These are phyloP conservation scores for Podarcis cretensis DNA, from an alignment of 2,113 vertebrate species.

Conservation along the genomic window DNA sequence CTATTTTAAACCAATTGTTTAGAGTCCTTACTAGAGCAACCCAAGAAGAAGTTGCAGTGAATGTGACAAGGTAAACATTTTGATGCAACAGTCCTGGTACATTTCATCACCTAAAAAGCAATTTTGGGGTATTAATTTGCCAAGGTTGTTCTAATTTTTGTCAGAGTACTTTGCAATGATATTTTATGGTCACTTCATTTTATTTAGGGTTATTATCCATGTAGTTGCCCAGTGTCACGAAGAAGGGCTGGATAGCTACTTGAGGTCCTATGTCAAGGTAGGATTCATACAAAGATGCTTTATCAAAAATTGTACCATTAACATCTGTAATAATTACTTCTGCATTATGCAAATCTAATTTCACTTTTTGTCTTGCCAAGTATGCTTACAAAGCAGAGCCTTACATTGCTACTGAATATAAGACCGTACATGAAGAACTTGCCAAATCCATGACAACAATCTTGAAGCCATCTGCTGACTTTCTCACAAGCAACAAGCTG, in stretches of 20 bases:
- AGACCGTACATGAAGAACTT: slow-evolving; percentile 93
- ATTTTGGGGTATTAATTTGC: not conserved
- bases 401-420: slow-evolving; percentile 82
- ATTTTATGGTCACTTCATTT: slow-evolving; percentile 57
- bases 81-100: not conserved
- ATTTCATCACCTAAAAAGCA: not conserved
- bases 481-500: slow-evolving; percentile 97
- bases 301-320: not conserved
- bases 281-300: slow-evolving; percentile 20
- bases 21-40: slow-evolving; percentile 90
- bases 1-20: slow-evolving; percentile 95
- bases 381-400: slow-evolving; percentile 95
- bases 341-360: slow-evolving; percentile 13
- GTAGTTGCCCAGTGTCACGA: slow-evolving; percentile 97
- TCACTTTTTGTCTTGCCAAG: slow-evolving; percentile 68
- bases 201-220: slow-evolving; percentile 94
- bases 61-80: slow-evolving; percentile 89
- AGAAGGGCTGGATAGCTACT: slow-evolving; percentile 93
- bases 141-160: not conserved
- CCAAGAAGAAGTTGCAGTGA: slow-evolving; percentile 96
- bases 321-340: not conserved
- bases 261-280: slow-evolving; percentile 98
- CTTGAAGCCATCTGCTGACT: slow-evolving; percentile 96
- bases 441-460: slow-evolving; percentile 97
- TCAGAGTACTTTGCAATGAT: slow-evolving; percentile 34